Evolutionary conservation across 1,140 invertebrate genomes (phyloP).

Genomic region (Aphis gossypii): DNA sequence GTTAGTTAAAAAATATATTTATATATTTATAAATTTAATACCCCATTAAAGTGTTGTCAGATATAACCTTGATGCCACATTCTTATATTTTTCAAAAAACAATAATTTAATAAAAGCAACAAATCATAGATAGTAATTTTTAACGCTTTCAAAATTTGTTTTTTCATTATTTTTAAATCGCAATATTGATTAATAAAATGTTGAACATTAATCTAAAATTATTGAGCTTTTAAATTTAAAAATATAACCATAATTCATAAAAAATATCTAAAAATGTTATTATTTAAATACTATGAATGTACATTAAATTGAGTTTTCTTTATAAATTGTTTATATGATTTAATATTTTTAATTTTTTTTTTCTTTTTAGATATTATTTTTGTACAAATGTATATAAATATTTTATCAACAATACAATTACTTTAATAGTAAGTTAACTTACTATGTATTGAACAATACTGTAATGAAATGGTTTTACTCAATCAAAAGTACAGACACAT

Average conservation of each 20-base stretch:
- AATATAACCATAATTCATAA: slow-evolving; percentile 28
- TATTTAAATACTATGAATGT: slow-evolving; percentile 26
- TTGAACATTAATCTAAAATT: neutral
- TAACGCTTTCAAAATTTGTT: neutral
- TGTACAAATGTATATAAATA: neutral
- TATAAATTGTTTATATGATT: neutral
- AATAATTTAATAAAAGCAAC: neutral
- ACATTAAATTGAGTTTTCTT: slow-evolving; percentile 33
- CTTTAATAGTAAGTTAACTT: neutral
- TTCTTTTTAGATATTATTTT: neutral
- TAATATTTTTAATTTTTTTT: neutral
- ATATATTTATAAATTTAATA: neutral
- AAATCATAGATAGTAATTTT: neutral
- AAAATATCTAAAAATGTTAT: slow-evolving; percentile 9
- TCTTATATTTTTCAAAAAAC: neutral
- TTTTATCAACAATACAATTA: neutral
- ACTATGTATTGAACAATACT: slow-evolving; percentile 9
- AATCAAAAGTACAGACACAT: slow-evolving; percentile 34
- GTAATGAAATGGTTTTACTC: slow-evolving; percentile 16
- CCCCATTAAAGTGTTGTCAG: neutral
- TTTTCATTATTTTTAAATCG: neutral
- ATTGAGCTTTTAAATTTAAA: slow-evolving; percentile 38
- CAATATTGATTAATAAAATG: neutral
- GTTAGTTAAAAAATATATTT: neutral
- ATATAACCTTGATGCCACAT: neutral